A percentile compares a stretch with the other conserved stretches of the same genome.
Conservation (phyloP, 2,113 vertebrate genomes). For the Deroptyus accipitrinus region DNA sequence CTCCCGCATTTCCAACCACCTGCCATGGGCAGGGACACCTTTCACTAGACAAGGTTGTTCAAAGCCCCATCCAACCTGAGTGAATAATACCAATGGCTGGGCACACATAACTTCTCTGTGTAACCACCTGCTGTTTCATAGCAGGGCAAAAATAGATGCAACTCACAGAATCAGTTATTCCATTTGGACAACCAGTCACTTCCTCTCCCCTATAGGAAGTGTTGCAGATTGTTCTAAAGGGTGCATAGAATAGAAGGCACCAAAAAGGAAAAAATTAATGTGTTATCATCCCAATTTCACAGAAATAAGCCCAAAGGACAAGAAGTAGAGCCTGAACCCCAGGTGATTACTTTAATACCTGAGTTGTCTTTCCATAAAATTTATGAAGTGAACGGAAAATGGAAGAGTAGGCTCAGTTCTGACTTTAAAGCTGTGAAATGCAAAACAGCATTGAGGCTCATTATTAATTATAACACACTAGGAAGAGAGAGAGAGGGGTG, state of each 20-base stretch:
- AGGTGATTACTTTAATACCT: neutral
- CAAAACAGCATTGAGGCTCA: neutral
- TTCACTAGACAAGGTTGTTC: neutral
- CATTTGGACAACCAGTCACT: neutral
- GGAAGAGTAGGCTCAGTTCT: neutral
- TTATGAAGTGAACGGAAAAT: neutral
- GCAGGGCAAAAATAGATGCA: neutral
- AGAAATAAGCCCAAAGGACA: neutral
- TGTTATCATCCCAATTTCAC: neutral
- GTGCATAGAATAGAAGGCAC: neutral
- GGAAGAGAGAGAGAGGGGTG: neutral
- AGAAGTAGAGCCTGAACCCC: neutral
- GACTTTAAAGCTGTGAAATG: slow-evolving; percentile 9
- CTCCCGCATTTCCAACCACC: fast-evolving
- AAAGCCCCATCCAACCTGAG: fast-evolving
- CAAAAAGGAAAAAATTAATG: neutral
- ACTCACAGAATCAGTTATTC: neutral
- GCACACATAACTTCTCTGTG: neutral
- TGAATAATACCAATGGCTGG: neutral
- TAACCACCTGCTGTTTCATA: neutral
- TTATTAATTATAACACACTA: slow-evolving; percentile 53
- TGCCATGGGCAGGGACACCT: neutral
- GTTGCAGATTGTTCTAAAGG: neutral
- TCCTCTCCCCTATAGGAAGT: neutral
- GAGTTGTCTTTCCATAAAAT: neutral